Evolutionary conservation across 2,888 invertebrate genomes (phyloP), one percentile per base, ranked within the genome.

Genomic region (Teleogryllus oceanicus): DNA sequence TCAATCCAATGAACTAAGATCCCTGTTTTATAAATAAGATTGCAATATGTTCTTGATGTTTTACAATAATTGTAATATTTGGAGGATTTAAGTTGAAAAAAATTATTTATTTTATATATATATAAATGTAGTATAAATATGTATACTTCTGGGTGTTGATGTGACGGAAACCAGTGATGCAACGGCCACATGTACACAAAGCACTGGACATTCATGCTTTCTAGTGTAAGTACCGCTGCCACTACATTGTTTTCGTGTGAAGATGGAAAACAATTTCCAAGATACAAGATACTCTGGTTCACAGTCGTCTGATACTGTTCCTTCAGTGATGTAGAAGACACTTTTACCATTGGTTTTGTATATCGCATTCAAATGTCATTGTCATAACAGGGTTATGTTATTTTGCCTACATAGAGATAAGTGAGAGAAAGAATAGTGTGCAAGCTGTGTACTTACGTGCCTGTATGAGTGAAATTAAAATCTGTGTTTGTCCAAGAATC

Each of bases 1-100:
- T 62, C n/a, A n/a, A 62, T 62, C n/a, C 16, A 62, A 62, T 62
- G 62, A 62, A 62, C 62, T 62, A 13, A 18, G n/a, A 62, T 62
- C n/a, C 37, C 62, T 62, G 62, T 18, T 18, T 62, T 62, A 62
- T 62, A 62, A 62, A 62, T 62, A 62, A 62, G 62, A 62, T 62
- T 62, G 62, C 62, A 62, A 62, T 62, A 62, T 62, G 62, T 62
- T 62, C 62, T 62, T 62, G 16, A 62, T 62, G 62, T 62, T 62
- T 62, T 62, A 62, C 62, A 62, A 62, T 62, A 62, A 62, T 62
- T 62, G 62, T 62, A 62, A 62, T 62, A 62, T 62, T 62, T 62
- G 62, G 62, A 62, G n/a, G 62, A 62, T 62, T 62, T 62, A 62
- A 62, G 62, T 62, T 62, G 62, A 62, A 62, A 62, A 37, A 62